These are phyloP conservation scores for Bombus terrestris DNA, from an alignment of 1,140 invertebrate species.

Conservation along the genomic window DNA sequence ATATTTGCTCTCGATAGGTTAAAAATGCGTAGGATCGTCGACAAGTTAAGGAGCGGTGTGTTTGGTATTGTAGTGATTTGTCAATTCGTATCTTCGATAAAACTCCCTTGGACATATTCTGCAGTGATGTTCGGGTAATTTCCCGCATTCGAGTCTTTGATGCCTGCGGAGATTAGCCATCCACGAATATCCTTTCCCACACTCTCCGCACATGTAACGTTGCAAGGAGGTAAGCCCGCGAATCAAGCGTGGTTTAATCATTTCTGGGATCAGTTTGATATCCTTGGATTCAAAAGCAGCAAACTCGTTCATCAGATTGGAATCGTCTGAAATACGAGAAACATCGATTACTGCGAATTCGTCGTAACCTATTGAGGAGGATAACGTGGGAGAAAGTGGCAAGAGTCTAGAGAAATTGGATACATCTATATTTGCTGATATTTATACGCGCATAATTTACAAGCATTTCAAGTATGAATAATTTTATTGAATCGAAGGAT, in stretches of 20 bases:
- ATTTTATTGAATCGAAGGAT: constrained; percentile 36
- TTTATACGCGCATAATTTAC: background rate
- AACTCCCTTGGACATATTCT: constrained; percentile 71
- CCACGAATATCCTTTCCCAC: constrained; percentile 71
- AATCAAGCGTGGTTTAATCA: background rate
- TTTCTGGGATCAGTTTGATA: background rate
- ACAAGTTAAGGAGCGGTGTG: constrained; percentile 28
- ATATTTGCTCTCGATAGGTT: background rate
- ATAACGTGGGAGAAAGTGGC: too few species aligned
- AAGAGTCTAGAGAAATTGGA: background rate
- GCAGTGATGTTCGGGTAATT: constrained; percentile 76
- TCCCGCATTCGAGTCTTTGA: constrained; percentile 80
- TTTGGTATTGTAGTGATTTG: constrained; percentile 63
- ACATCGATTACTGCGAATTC: constrained; percentile 21
- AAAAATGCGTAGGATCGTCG: background rate
- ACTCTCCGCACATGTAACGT: constrained; percentile 66
- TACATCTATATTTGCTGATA: background rate
- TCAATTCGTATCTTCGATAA: constrained; percentile 68
- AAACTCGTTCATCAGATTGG: constrained; percentile 21
- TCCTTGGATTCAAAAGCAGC: background rate
- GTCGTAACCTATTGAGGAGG: background rate
- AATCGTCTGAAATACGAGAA: constrained; percentile 41
- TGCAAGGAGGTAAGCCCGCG: constrained; percentile 19
- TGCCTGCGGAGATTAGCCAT: constrained; percentile 74
- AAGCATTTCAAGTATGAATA: background rate